Base-by-base conservation (phyloP, 2,888 invertebrate species). In the Cheilosia vulpina region DNA sequence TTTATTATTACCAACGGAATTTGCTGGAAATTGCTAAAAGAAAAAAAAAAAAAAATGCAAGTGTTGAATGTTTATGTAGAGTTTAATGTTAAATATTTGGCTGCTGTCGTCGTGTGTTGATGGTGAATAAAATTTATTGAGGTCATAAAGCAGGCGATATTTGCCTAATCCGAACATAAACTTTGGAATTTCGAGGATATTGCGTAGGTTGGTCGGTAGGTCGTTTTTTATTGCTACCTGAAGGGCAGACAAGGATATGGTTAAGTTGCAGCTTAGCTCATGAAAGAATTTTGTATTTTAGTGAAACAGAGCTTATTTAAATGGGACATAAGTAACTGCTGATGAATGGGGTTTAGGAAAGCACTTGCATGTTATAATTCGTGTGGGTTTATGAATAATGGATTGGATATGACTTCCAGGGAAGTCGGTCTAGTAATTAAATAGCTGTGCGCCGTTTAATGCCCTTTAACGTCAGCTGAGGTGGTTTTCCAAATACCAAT, bases 1-100 rank as follows among this genome's bases (percentile, higher is more conserved):
- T 63, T 58, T 75, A 43, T 63, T 24, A 66, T 50, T 71, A 38
- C 34, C 58, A 66, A 60, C 38, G 50, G 19, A 66, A 66, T 68
- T 66, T 45, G 55, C 13, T 50, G 7, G 15, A 57, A 41, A 47
- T 57, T 27, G n/a, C 50, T 15, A 55, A 21, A n/a, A n/a, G n/a
- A 4, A n/a, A 75, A 63, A 45, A 43, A n/a, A 43, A 45, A 45
- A 13, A 21, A 52, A 24, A 50, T 24, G 50, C 58, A 41, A 69
- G 55, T n/a, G 68, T 15, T 45, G 31, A 69, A 69, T 45, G 69
- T 55, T 55, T 69, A 57, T 45, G 27, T n/a, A 31, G 55, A 15
- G 55, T 52, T 63, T 50, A 24, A 53, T 53, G 41, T 53, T 27
- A 13, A 53, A 38, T 17, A 50, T 53, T 53, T 69, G 4, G 19